A percentile compares a stretch with the other conserved stretches of the same genome.
phyloP scores from a whole-genome alignment of 2,113 vertebrate genomes.

The Saimiri boliviensis region DNA sequence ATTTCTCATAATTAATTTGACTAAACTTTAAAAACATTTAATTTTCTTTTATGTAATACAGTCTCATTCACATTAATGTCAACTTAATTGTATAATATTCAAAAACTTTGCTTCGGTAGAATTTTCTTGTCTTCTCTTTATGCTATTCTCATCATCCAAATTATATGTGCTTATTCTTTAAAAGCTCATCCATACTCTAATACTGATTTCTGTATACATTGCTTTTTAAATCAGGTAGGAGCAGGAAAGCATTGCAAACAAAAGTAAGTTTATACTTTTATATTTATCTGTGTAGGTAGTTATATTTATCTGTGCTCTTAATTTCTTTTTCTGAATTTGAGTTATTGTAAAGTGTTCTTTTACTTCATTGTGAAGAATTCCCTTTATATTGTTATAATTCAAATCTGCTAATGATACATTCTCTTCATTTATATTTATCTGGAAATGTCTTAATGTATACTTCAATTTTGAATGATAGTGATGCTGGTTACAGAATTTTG shows the following conservation, averaged over 20 bases:
- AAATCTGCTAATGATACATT: neutral
- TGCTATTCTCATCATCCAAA: neutral
- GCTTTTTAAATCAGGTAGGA: neutral
- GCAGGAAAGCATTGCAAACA: neutral
- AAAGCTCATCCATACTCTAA: neutral
- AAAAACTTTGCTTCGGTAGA: neutral
- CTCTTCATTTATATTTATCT: neutral
- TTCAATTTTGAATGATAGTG: neutral
- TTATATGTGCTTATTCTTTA: neutral
- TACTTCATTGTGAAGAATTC: neutral
- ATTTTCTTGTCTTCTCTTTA: neutral
- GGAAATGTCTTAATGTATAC: neutral
- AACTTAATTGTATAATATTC: neutral
- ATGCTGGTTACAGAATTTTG: too few species aligned
- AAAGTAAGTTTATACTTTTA: neutral
- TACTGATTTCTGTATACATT: neutral
- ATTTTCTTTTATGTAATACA: neutral
- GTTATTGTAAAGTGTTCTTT: neutral
- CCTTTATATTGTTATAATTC: neutral
- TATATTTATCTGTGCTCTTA: neutral
- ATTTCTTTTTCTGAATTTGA: neutral
- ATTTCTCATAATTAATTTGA: neutral
- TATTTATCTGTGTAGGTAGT: neutral
- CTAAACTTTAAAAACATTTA: neutral
- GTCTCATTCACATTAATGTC: neutral